phyloP scores from a whole-genome alignment of 2,888 invertebrate species.

The Sylvicola cinctus region DNA sequence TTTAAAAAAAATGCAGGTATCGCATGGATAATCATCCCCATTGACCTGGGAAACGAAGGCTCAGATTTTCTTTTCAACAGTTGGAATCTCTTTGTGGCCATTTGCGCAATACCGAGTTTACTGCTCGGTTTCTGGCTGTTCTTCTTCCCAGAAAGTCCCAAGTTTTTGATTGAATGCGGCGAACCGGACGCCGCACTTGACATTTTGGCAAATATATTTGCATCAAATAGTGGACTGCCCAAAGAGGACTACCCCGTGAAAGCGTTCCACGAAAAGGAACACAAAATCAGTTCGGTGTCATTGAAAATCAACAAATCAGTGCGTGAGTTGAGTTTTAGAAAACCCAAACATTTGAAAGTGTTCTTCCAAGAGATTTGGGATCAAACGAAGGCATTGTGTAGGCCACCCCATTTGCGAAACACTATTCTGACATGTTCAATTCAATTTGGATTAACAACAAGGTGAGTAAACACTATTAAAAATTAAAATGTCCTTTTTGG shows the following conservation, averaged over 20 bases:
- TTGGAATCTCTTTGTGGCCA: slow-evolving; percentile 62
- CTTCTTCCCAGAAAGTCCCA: slow-evolving; percentile 62
- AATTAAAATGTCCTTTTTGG: too few relatives aligned
- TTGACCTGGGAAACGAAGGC: slow-evolving; percentile 36
- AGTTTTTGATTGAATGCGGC: slow-evolving; percentile 60
- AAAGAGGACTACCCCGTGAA: slow-evolving; percentile 52
- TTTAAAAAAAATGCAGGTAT: slow-evolving; percentile 29
- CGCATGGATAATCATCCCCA: slow-evolving; percentile 59
- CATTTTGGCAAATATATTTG: slow-evolving; percentile 45
- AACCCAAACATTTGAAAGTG: slow-evolving; percentile 48
- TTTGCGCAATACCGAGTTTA: slow-evolving; percentile 41
- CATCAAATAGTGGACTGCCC: slow-evolving; percentile 47
- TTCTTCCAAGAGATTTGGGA: slow-evolving; percentile 48
- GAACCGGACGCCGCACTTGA: slow-evolving; percentile 54
- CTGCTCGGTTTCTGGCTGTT: slow-evolving; percentile 37
- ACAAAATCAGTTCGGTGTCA: slow-evolving; percentile 36
- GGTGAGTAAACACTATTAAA: slow-evolving; percentile 22
- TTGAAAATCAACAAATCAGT: slow-evolving; percentile 43
- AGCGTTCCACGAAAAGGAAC: slow-evolving; percentile 43
- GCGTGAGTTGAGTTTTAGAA: slow-evolving; percentile 44
- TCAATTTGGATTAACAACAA: slow-evolving; percentile 63
- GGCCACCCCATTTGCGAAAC: slow-evolving; percentile 51
- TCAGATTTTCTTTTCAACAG: slow-evolving; percentile 46
- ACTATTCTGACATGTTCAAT: slow-evolving; percentile 58
- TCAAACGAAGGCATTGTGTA: slow-evolving; percentile 53